Conservation (phyloP, 2,113 vertebrate species). For the Lepisosteus osseus region DNA sequence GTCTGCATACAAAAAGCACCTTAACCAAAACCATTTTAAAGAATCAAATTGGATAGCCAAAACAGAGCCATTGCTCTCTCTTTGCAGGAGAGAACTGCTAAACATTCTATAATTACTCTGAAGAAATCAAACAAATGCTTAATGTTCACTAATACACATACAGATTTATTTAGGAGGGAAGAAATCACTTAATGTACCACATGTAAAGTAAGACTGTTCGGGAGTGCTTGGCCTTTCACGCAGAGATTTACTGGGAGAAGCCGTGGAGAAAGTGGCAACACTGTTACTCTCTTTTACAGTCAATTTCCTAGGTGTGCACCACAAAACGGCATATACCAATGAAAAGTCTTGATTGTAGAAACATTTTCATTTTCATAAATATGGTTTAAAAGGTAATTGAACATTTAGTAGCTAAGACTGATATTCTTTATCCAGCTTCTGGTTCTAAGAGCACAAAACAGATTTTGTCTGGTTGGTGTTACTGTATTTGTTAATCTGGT, state of each 20-base stretch:
- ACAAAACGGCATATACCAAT: background rate
- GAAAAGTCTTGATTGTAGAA: background rate
- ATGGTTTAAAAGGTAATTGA: background rate
- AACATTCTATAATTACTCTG: too few species aligned
- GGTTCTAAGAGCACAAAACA: background rate
- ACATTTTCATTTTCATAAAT: background rate
- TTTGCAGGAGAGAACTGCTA: too few species aligned
- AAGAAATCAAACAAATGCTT: too few species aligned
- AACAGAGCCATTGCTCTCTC: too few species aligned
- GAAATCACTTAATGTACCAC: background rate
- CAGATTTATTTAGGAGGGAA: background rate
- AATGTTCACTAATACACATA: too few species aligned
- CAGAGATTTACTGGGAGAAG: background rate
- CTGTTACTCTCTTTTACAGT: background rate
- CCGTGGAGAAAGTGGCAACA: background rate
- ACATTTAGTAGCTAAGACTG: background rate
- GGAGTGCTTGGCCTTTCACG: background rate
- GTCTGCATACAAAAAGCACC: too few species aligned
- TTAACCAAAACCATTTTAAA: too few species aligned
- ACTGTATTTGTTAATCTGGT: background rate
- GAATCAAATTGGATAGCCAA: too few species aligned
- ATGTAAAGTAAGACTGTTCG: background rate
- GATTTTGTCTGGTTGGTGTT: background rate
- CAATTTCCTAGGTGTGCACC: background rate
- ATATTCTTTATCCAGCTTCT: background rate